Evolutionary conservation across 1,140 invertebrate genomes (phyloP), one percentile per base, ranked within the genome.

Genomic region (Charaxes varanes): DNA sequence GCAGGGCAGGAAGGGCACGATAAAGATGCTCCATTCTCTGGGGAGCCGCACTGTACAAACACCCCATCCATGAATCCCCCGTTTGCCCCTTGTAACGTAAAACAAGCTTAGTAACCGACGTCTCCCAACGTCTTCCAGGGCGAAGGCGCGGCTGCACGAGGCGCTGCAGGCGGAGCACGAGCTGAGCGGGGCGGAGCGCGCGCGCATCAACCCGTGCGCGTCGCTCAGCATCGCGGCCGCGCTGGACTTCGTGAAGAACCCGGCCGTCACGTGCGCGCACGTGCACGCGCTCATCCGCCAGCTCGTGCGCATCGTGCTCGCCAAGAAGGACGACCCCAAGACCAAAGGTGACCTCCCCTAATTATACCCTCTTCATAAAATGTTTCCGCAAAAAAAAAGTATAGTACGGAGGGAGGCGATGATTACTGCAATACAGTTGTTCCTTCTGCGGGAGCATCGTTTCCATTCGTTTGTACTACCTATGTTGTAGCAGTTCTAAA

Each of bases 211-310:
- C 87, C 97, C 96, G 8, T 93, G 94, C 51, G 89, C 90, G 50
- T 93, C 96, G 7, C 88, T 92, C 26, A 95, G 94, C 53, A 94
- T 99, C 53, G 88, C 89, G 32, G 91, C 93, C 60, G 97, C 97
- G 0, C 85, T 99, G 78, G 91, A 97, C 62, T 97, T 97, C 83
- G 96, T 99, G 0, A 96, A 96, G 80, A 99, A 99, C 87, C 98
- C 98, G 0, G 93, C 94, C 8, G 90, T 91, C 65, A 97, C 96
- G 83, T 99, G 98, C 80, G 90, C 94, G 53, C 90, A 94, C 63
- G 93, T 99, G 16, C 91, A 97, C 62, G 82, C 88, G 31, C 87
- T 98, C 21, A 96, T 98, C 41, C 90, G 94, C 47, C 91, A 93
- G 37, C 85, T 98, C 6, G 91, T 97, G 81, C 89, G 90, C 51